These are phyloP conservation scores for Nematopogon swammerdamellus DNA, from an alignment of 2,888 invertebrate species.

Conservation along the genomic window DNA sequence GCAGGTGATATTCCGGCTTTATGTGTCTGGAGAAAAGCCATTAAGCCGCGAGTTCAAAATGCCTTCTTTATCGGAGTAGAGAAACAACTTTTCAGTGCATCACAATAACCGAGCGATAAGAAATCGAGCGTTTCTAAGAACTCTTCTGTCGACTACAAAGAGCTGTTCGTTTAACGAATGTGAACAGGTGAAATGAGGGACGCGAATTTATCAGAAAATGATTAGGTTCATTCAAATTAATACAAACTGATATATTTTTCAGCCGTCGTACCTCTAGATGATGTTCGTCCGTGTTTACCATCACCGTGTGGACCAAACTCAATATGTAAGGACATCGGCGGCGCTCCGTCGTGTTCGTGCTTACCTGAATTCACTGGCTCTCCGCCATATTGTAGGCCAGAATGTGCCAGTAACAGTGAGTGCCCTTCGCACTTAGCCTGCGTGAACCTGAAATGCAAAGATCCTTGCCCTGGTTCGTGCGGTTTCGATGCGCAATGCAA, in stretches of 20 bases:
- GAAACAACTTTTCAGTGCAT: too few species aligned
- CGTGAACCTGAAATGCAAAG: conserved; percentile 61
- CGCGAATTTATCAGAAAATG: too few species aligned
- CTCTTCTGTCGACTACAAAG: too few species aligned
- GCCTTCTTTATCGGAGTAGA: too few species aligned
- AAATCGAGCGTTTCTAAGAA: too few species aligned
- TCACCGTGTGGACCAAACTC: conserved; percentile 68
- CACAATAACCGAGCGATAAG: too few species aligned
- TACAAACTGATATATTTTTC: conserved; percentile 19
- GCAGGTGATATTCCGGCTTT: too few species aligned
- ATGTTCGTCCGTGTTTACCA: conserved; percentile 61
- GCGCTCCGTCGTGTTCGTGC: conserved; percentile 67
- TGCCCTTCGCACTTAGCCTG: conserved; percentile 64
- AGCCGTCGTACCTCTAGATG: conserved; percentile 49
- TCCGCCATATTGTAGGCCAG: conserved; percentile 76
- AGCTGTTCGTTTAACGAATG: too few species aligned
- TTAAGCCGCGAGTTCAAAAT: too few species aligned
- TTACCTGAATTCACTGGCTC: conserved; percentile 63
- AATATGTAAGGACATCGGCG: conserved; percentile 54
- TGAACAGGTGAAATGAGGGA: too few species aligned
- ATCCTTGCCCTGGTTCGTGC: conserved; percentile 69
- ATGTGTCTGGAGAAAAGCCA: too few species aligned
- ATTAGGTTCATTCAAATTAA: too few species aligned
- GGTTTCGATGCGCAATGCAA: conserved; percentile 68
- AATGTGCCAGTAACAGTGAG: conserved; percentile 68